Evolutionary conservation across 2,888 invertebrate species (phyloP), one percentile per base, ranked within the genome.

Genomic region (Drosophila monieri): DNA sequence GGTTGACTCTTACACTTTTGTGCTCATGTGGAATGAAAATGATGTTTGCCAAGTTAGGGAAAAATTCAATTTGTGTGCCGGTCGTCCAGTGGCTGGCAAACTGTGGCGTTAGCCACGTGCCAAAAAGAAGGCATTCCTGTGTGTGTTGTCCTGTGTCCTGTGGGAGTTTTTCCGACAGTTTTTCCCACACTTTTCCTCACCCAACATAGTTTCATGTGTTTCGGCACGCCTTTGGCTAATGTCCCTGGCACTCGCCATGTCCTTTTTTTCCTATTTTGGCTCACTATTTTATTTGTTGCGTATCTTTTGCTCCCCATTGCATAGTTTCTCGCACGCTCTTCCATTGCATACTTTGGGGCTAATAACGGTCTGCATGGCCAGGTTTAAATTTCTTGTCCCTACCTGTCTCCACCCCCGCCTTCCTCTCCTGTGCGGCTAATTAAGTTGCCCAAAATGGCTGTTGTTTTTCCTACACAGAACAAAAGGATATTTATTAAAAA

Each of bases 321-420:
- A 70, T 69, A 69, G 68, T 69, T 69, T 39, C 49, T 48, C 62
- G 68, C 74, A 78, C 66, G 67, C 61, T 51, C 55, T 66, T 44
- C 58, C 68, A 59, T 62, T 65, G 85, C 81, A 83, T 85, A 85
- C 76, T 85, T 83, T 62, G 55, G 47, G 76, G 83, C 85, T 79
- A 81, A 85, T 81, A 73, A 71, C 72, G 54, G 44, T 68, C 61
- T 47, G 65, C 56, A 6, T 55, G 70, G 78, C 61, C 55, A 70
- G 62, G 64, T 64, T 64, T 60, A 62, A 64, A 52, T 64, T 69
- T 57, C 25, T 35, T 35, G 15, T n/a, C 30, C 35, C 51, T n/a
- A 27, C 32, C 61, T 14, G 18, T 12, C 10, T 1, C 1, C 10
- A 0, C 1, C 12, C 54, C 8, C 6, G 2, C 39, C 12, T n/a